Conservation (phyloP, 2,113 vertebrate species). For the Abramis brama region DNA sequence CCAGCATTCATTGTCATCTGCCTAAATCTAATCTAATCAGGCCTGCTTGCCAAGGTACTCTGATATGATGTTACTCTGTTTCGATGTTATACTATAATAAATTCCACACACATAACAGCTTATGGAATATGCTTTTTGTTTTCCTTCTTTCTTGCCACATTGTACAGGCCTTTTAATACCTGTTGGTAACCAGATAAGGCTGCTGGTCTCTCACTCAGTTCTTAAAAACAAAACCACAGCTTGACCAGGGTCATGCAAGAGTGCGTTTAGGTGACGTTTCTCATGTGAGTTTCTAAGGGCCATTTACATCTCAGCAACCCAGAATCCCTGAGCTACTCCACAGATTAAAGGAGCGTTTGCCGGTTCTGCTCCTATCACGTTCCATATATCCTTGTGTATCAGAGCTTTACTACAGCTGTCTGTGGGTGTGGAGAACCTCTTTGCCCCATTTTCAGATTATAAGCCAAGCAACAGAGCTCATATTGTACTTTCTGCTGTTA, state of each 20-base stretch:
- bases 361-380: not conserved
- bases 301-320: not conserved
- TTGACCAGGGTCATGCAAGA: not conserved
- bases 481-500: not conserved
- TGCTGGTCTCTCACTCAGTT: not conserved
- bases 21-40: conserved; percentile 26
- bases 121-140: conserved; percentile 27
- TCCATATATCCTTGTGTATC: not conserved
- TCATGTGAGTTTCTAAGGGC: not conserved
- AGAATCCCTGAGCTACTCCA: not conserved
- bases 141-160: not conserved
- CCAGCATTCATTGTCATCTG: conserved; percentile 32
- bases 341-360: not conserved
- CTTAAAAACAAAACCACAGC: not conserved
- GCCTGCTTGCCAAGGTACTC: conserved; percentile 35
- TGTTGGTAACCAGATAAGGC: not conserved
- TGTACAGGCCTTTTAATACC: not conserved
- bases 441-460: not conserved
- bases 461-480: not conserved
- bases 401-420: not conserved
- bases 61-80: conserved; percentile 36
- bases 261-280: not conserved
- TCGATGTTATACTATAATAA: conserved; percentile 30
- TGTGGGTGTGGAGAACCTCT: not conserved
- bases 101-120: conserved; percentile 13